Conservation (phyloP, 2,888 invertebrate species). For the Eristalis arbustorum region DNA sequence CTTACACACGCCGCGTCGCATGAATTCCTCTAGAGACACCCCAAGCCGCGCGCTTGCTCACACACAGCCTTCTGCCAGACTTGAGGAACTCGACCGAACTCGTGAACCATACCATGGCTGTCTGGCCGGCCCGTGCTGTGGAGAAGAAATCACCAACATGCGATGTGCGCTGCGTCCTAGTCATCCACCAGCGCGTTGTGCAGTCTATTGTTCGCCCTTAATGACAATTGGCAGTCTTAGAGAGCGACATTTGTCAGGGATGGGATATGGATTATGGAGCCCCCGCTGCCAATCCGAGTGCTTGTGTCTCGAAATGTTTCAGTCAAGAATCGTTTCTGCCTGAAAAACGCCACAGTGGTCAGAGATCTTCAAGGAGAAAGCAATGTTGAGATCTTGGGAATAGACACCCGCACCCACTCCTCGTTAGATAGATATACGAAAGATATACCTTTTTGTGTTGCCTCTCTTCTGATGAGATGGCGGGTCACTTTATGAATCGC, state of each 20-base stretch:
- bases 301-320: conserved; percentile 23
- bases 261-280: conserved; percentile 60
- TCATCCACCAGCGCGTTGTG: conserved; percentile 42
- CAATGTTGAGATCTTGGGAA: no score
- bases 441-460: no score
- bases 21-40: conserved; percentile 47
- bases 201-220: conserved; percentile 67
- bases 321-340: no score
- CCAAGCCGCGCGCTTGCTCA: no score
- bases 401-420: no score
- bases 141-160: conserved; percentile 43
- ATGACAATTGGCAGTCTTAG: conserved; percentile 70
- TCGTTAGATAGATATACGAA: no score
- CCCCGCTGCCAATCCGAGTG: conserved; percentile 36
- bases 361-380: no score
- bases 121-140: not conserved
- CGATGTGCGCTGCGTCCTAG: conserved; percentile 38
- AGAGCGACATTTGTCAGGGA: conserved; percentile 6
- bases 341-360: no score
- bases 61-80: conserved; percentile 13
- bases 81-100: conserved; percentile 23
- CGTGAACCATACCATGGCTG: conserved; percentile 55
- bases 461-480: no score
- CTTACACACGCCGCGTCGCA: conserved; percentile 66
- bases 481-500: no score